Conservation (phyloP, 2,797 vertebrate species). For the Vireo griseus region DNA sequence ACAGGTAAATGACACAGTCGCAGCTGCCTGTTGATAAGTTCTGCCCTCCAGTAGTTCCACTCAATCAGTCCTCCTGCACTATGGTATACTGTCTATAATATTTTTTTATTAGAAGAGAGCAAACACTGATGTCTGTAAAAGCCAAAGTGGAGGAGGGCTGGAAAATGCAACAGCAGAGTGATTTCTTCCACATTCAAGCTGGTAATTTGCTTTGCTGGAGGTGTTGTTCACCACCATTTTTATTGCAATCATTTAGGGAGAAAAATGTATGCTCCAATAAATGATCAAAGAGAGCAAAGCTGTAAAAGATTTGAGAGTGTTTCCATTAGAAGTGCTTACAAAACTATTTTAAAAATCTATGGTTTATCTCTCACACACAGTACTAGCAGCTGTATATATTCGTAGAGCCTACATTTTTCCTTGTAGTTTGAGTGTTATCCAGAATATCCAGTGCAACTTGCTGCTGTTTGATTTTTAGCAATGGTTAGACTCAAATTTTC, state of each 20-base stretch:
- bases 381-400: neutral
- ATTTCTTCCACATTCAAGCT: neutral
- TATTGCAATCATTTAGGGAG: neutral
- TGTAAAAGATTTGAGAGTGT: neutral
- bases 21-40: neutral
- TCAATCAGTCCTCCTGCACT: neutral
- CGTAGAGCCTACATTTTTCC: neutral
- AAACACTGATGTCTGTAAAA: neutral
- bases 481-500: neutral
- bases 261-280: neutral
- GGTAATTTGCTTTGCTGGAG: conserved; percentile 19
- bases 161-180: neutral
- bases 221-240: neutral
- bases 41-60: neutral
- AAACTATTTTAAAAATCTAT: neutral
- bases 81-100: neutral
- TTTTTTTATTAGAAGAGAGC: neutral
- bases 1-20: neutral
- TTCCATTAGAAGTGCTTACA: neutral
- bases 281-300: neutral
- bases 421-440: neutral
- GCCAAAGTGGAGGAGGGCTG: neutral
- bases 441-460: neutral
- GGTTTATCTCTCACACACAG: neutral
- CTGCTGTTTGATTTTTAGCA: neutral